Evolutionary conservation across 1,140 invertebrate species (phyloP).

Genomic region (Zaprionus davidi): DNA sequence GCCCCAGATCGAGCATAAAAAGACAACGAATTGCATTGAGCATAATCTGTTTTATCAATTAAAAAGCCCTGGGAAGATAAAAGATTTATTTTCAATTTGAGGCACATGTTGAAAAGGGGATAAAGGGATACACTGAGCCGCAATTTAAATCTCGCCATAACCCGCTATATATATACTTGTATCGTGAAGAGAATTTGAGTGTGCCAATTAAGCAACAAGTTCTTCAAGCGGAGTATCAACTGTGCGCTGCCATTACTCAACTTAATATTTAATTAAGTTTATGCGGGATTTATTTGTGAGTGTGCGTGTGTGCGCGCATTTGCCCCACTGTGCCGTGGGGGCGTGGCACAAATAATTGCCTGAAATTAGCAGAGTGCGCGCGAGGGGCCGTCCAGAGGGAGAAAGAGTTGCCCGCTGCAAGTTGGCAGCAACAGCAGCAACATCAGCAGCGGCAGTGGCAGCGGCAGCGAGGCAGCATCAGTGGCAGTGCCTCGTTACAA

Average conservation of each 20-base stretch:
- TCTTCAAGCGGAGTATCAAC: neutral
- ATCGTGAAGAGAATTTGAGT: neutral
- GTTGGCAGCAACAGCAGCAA: slow-evolving; percentile 40
- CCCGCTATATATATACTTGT: neutral
- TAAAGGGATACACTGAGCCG: neutral
- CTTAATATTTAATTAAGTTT: slow-evolving; percentile 10
- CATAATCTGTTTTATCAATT: too few species aligned
- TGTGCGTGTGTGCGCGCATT: neutral
- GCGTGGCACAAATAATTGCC: slow-evolving; percentile 77
- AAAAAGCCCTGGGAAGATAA: too few species aligned
- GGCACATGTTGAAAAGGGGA: neutral
- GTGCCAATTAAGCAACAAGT: slow-evolving; percentile 20
- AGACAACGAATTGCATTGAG: too few species aligned
- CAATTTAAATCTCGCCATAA: neutral
- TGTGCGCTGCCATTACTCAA: neutral
- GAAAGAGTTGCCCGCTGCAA: slow-evolving; percentile 26
- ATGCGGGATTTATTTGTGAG: neutral
- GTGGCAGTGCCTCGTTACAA: slow-evolving; percentile 66
- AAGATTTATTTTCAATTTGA: too few species aligned
- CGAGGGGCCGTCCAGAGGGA: neutral
- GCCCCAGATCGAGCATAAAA: too few species aligned
- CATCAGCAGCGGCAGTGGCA: slow-evolving; percentile 4
- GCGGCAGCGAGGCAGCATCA: slow-evolving; percentile 19
- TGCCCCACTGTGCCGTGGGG: slow-evolving; percentile 16
- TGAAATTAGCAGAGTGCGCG: slow-evolving; percentile 66